phyloP scores from a whole-genome alignment of 2,797 vertebrate genomes.

The Acanthis flammea region DNA sequence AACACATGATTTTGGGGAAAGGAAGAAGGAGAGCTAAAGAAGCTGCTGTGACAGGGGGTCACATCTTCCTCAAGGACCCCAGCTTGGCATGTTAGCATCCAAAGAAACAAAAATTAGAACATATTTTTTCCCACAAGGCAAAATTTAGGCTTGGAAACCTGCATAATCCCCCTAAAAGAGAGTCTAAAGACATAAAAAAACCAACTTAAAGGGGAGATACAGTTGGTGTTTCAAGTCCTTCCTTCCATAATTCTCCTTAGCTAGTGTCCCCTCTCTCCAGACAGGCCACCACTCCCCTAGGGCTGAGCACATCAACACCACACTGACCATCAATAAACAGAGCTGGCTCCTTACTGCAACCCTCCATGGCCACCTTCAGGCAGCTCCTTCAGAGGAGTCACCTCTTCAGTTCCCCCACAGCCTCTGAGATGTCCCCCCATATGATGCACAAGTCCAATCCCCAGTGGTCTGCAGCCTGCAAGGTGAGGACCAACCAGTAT shows the following conservation, averaged over 20 bases:
- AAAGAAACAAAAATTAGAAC: neutral
- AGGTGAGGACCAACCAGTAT: neutral
- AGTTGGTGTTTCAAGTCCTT: neutral
- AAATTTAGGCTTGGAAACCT: neutral
- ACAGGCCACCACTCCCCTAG: rapidly evolving
- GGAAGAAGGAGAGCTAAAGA: neutral
- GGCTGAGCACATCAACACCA: neutral
- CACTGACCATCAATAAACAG: neutral
- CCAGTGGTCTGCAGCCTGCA: neutral
- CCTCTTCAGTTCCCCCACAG: neutral
- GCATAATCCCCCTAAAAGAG: neutral
- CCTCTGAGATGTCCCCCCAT: neutral
- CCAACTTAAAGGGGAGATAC: neutral
- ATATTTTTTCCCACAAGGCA: neutral
- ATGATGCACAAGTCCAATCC: neutral
- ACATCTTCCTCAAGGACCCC: neutral
- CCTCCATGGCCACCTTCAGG: neutral
- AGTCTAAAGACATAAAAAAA: neutral
- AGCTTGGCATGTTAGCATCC: neutral
- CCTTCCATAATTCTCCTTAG: neutral
- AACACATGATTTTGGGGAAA: neutral
- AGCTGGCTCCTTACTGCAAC: rapidly evolving
- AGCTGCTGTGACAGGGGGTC: neutral
- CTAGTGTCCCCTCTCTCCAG: neutral
- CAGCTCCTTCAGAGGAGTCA: neutral